A percentile compares a stretch with the other conserved stretches of the same genome.
These are phyloP conservation scores for Dioctria rufipes DNA, from an alignment of 2,888 invertebrate genomes.

Conservation along the genomic window DNA sequence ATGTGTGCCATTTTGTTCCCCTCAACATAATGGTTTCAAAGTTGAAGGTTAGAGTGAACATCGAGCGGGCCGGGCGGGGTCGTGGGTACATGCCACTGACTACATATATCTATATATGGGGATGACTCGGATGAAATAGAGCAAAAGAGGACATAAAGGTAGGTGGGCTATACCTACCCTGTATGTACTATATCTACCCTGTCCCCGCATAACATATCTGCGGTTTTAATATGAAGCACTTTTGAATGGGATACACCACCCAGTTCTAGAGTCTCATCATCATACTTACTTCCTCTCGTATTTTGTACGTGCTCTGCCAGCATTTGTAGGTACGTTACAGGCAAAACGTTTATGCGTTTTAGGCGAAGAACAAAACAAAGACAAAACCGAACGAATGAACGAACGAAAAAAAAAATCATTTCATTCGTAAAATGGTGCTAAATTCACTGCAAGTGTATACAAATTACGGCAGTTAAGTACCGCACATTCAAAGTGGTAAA, in stretches of 20 bases:
- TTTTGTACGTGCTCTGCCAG: conserved; percentile 22
- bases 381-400: not conserved
- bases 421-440: conserved; percentile 48
- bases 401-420: conserved; percentile 42
- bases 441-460: conserved; percentile 48
- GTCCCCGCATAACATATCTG: conserved; percentile 46
- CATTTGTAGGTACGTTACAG: not conserved
- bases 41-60: conserved; percentile 36
- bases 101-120: too few relatives aligned
- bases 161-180: not conserved
- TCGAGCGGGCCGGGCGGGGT: not conserved
- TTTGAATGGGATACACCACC: conserved; percentile 40
- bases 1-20: conserved; percentile 54
- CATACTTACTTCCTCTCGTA: not conserved
- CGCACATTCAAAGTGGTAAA: conserved; percentile 27
- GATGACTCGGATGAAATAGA: not conserved
- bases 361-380: not conserved
- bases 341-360: conserved; percentile 37
- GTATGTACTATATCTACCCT: not conserved
- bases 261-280: not conserved
- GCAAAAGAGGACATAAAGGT: conserved; percentile 39
- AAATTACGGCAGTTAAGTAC: conserved; percentile 47
- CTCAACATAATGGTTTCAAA: conserved; percentile 54
- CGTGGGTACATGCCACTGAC: too few relatives aligned
- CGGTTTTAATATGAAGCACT: conserved; percentile 50